Evolutionary conservation across 2,888 invertebrate species (phyloP).

Genomic region (Ornithoptera priamus): DNA sequence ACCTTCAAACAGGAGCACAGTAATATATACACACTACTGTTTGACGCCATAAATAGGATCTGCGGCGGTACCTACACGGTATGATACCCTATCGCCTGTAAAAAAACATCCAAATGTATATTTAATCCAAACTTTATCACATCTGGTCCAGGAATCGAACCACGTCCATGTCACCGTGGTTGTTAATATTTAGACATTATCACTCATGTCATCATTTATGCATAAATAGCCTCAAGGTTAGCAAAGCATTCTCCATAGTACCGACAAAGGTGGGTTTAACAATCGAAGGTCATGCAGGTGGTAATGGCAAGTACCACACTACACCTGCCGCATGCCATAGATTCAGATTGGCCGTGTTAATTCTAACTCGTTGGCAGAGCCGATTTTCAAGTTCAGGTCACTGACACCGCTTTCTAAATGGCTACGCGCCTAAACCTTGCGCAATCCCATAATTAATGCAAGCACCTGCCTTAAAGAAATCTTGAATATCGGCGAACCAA

Average conservation of each 20-base stretch:
- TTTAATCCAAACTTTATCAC: no score
- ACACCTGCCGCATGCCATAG: constrained; percentile 17
- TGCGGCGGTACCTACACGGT: no score
- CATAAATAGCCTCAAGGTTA: constrained; percentile 4
- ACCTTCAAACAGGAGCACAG: no score
- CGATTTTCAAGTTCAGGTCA: constrained; percentile 27
- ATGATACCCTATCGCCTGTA: no score
- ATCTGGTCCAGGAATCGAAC: no score
- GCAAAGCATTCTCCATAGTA: constrained; percentile 9
- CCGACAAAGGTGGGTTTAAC: constrained; percentile 20
- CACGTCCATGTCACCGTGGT: neutral
- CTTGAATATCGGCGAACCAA: constrained; percentile 15
- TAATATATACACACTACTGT: no score
- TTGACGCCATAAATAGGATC: no score
- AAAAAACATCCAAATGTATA: no score
- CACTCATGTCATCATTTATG: neutral
- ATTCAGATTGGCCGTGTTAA: constrained; percentile 17
- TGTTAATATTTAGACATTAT: neutral
- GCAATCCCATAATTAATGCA: constrained; percentile 23
- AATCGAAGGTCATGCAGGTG: constrained; percentile 29
- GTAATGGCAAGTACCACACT: neutral
- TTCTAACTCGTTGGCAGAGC: constrained; percentile 14
- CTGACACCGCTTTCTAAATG: constrained; percentile 28
- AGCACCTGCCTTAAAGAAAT: constrained; percentile 18
- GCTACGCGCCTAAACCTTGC: constrained; percentile 25